A percentile compares a stretch with the other conserved stretches of the same genome.
Conservation (phyloP, 1,140 invertebrate species). For the Drosophila lacertosa region DNA sequence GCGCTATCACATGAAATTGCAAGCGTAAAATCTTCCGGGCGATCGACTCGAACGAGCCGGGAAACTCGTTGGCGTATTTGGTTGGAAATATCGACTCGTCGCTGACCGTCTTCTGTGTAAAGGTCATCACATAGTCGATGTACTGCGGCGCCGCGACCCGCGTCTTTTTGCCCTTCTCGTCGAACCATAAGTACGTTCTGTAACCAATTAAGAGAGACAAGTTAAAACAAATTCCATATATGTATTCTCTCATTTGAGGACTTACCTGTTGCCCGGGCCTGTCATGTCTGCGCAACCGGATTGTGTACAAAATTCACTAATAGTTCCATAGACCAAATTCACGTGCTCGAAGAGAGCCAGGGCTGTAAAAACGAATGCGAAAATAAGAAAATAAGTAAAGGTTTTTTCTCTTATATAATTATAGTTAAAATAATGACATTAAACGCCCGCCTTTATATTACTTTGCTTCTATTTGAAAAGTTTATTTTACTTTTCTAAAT, state of each 20-base stretch:
- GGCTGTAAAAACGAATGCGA: conserved; percentile 87
- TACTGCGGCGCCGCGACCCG: conserved; percentile 98
- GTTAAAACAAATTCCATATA: too few relatives aligned
- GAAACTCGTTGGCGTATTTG: conserved; percentile 99
- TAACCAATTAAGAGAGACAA: conserved; percentile 55
- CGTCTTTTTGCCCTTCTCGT: conserved; percentile 99
- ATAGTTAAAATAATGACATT: too few relatives aligned
- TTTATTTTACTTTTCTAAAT: too few relatives aligned
- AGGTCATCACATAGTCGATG: conserved; percentile 99
- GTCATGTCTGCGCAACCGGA: conserved; percentile 97
- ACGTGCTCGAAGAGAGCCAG: conserved; percentile 99
- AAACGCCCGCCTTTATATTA: too few relatives aligned
- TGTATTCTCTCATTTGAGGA: too few relatives aligned
- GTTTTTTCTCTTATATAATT: too few relatives aligned
- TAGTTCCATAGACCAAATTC: conserved; percentile 98
- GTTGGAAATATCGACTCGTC: conserved; percentile 99
- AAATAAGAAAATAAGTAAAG: neutral
- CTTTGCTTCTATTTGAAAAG: too few relatives aligned
- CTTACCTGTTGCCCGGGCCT: conserved; percentile 94
- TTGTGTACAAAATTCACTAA: conserved; percentile 98
- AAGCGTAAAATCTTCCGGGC: conserved; percentile 98
- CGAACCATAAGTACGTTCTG: conserved; percentile 98
- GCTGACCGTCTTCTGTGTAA: conserved; percentile 97
- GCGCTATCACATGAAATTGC: conserved; percentile 98
- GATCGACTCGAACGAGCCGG: conserved; percentile 95